phyloP scores from a whole-genome alignment of 2,888 invertebrate species.

The Brachynemurus nebulosus region DNA sequence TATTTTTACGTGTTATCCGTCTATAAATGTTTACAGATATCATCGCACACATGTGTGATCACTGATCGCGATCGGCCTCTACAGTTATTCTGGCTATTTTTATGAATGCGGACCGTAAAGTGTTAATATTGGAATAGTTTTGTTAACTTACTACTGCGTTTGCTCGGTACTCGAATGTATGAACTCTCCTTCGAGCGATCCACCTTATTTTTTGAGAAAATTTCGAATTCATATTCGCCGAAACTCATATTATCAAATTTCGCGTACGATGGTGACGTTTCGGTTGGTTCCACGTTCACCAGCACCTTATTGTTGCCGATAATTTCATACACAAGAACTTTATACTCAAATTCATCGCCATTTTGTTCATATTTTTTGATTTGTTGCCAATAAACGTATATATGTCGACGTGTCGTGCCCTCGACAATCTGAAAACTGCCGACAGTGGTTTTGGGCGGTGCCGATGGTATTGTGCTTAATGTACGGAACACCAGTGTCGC shows the following conservation, averaged over 20 bases:
- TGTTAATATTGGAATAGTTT: no score
- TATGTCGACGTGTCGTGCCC: slow-evolving; percentile 38
- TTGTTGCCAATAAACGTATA: slow-evolving; percentile 69
- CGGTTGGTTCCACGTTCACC: not conserved
- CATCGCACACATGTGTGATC: no score
- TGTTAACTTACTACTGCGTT: slow-evolving; percentile 36
- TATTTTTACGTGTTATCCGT: no score
- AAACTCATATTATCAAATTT: slow-evolving; percentile 37
- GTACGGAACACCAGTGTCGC: slow-evolving; percentile 47
- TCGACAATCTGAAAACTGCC: slow-evolving; percentile 54
- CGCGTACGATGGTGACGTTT: slow-evolving; percentile 35
- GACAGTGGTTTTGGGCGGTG: slow-evolving; percentile 52
- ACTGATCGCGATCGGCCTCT: no score
- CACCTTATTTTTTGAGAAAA: slow-evolving; percentile 45
- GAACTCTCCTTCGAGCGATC: slow-evolving; percentile 44
- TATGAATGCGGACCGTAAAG: no score
- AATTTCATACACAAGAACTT: slow-evolving; percentile 36
- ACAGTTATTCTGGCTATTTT: no score
- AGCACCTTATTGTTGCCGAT: slow-evolving; percentile 21
- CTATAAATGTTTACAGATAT: no score
- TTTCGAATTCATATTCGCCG: slow-evolving; percentile 36
- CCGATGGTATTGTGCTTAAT: slow-evolving; percentile 41
- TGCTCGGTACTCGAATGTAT: slow-evolving; percentile 44
- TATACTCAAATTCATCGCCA: slow-evolving; percentile 60
- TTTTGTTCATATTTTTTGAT: slow-evolving; percentile 53